Base-by-base conservation (phyloP, 1,140 invertebrate genomes). In the Reticulitermes speratus region DNA sequence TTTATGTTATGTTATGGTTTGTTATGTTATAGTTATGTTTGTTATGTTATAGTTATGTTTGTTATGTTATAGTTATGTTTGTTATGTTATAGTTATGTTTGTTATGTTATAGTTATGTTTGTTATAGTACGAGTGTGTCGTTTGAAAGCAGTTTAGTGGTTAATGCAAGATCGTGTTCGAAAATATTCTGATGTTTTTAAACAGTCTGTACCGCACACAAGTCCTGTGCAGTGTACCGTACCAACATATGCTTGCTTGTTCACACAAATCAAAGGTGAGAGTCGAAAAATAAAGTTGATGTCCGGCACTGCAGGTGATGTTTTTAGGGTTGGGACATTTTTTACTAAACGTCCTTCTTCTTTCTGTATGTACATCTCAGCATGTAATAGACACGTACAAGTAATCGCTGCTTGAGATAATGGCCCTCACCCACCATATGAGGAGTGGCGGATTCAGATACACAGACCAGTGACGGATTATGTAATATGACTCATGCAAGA, bases 241-340 rank as follows among this genome's bases (percentile, higher is more conserved):
- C 65, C 25, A 75, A 75, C 65, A 75, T 55, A 5, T 55, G 52
- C 25, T 11, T 75, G 65, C n/a, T 30, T 75, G 65, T 75, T 75
- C 65, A 75, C 65, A 75, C 65, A 75, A 75, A 75, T 75, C 65
- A 75, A 75, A 75, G 65, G 65, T 75, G 65, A 75, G 65, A 75
- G 6, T 75, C 65, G 25, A 75, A 75, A 75, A 30, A 75, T 75
- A 75, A n/a, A 25, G 25, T 9, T 0, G 25, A 30, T 75, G 65
- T 75, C 65, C 65, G 7, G 65, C 65, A n/a, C 65, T 30, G 65
- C 65, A 30, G 65, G 65, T 75, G 65, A 75, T 75, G 65, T 75
- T 75, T 75, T 30, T 25, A 75, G 65, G 65, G 65, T 30, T 75
- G 65, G 65, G 65, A 75, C 65, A 75, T 75, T 75, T 75, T 75